Evolutionary conservation across 2,888 invertebrate species (phyloP).

Genomic region (Bursaphelenchus okinawaensis): DNA sequence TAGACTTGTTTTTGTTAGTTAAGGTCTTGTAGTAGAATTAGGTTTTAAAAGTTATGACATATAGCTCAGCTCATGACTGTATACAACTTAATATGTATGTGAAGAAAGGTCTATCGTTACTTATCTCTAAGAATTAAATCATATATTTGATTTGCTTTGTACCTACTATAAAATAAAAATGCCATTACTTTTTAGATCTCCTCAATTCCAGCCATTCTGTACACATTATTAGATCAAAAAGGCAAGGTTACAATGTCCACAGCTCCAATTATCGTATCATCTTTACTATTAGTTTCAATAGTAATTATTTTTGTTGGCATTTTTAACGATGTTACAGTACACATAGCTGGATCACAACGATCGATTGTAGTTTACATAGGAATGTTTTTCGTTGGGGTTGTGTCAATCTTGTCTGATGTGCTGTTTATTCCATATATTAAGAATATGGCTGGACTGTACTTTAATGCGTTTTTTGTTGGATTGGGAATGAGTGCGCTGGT

Average conservation of each 20-base stretch:
- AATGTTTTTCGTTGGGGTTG: not conserved
- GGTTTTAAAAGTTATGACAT: too few species aligned
- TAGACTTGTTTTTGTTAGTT: too few species aligned
- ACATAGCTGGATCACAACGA: not conserved
- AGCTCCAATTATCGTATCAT: not conserved
- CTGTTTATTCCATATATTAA: slow-evolving; percentile 7
- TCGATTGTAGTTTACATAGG: not conserved
- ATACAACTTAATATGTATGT: too few species aligned
- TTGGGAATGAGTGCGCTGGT: not conserved
- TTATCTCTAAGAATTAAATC: too few species aligned
- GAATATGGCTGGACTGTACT: not conserved
- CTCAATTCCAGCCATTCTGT: not conserved
- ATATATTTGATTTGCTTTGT: too few species aligned
- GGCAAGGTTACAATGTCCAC: not conserved
- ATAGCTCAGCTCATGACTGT: too few species aligned
- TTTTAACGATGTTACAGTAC: not conserved
- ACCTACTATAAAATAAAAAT: too few species aligned
- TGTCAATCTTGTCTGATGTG: slow-evolving; percentile 6
- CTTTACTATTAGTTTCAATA: not conserved
- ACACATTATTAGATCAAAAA: not conserved
- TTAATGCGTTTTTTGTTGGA: slow-evolving; percentile 5
- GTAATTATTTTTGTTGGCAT: not conserved
- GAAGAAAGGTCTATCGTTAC: too few species aligned
- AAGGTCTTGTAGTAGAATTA: too few species aligned
- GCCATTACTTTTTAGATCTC: not conserved